Conservation (phyloP, 2,113 vertebrate genomes). For the Petroica traversi region DNA sequence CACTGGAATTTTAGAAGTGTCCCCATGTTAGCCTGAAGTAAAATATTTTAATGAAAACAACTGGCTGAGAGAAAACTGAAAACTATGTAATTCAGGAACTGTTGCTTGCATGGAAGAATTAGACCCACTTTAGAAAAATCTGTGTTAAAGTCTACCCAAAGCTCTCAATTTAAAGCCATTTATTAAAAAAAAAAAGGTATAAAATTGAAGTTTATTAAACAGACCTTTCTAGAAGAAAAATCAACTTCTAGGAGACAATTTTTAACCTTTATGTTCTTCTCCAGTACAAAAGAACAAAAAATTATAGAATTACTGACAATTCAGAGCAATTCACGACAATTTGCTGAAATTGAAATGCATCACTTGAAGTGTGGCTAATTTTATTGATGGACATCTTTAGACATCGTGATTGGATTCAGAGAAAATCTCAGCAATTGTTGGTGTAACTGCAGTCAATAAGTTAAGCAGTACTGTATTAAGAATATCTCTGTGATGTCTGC, state of each 20-base stretch:
- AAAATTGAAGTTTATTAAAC: neutral
- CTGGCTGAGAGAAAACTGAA: neutral
- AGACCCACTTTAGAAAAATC: neutral
- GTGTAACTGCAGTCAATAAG: neutral
- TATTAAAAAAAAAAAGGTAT: neutral
- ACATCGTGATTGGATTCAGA: neutral
- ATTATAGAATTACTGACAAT: neutral
- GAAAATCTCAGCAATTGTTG: neutral
- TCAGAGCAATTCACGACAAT: neutral
- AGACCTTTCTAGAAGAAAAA: neutral
- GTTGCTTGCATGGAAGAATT: neutral
- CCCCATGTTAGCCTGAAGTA: neutral
- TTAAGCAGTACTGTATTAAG: neutral
- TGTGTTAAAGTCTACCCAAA: neutral
- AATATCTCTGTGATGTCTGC: neutral
- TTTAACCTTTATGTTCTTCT: neutral
- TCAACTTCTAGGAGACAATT: neutral
- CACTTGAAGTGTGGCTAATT: neutral
- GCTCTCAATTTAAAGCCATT: neutral
- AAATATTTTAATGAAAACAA: neutral
- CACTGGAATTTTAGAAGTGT: neutral
- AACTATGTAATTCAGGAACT: neutral
- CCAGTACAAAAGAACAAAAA: neutral
- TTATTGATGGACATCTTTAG: neutral
- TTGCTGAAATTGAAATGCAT: neutral